Conservation (phyloP, 2,888 invertebrate species). For the Drosophila mulleri region DNA sequence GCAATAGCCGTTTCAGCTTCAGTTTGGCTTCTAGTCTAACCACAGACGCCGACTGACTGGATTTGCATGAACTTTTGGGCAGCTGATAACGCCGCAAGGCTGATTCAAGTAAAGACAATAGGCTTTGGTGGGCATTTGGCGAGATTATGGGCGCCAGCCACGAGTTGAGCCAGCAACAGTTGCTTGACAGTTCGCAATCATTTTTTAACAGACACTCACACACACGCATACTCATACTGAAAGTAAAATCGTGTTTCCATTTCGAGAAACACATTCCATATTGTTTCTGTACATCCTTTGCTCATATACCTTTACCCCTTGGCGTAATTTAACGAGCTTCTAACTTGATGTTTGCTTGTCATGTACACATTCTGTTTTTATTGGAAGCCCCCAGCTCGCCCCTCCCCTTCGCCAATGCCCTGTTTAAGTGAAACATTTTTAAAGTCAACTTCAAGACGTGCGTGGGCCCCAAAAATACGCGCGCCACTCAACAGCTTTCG, state of each 20-base stretch:
- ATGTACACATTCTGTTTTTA: constrained; percentile 78
- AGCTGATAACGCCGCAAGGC: constrained; percentile 55
- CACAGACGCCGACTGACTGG: constrained; percentile 16
- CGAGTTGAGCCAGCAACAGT: constrained; percentile 35
- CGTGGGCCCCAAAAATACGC: constrained; percentile 13
- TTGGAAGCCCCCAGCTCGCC: constrained; percentile 42
- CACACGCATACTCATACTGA: constrained; percentile 24
- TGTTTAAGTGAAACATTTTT: constrained; percentile 80
- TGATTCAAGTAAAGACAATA: constrained; percentile 52
- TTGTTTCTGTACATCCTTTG: constrained; percentile 27
- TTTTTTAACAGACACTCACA: constrained; percentile 6
- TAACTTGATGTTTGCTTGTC: constrained; percentile 81
- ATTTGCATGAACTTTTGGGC: constrained; percentile 43
- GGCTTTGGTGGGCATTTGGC: constrained; percentile 29
- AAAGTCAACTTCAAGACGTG: constrained; percentile 50
- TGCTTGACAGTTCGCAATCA: constrained; percentile 45
- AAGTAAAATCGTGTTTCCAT: constrained; percentile 62
- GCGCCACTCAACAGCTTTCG: constrained; percentile 64
- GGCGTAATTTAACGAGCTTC: constrained; percentile 78
- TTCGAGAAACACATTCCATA: constrained; percentile 30
- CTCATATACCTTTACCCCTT: constrained; percentile 59
- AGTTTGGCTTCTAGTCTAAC: constrained; percentile 1
- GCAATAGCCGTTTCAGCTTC: background rate
- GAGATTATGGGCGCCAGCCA: constrained; percentile 54
- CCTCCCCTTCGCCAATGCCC: background rate